Evolutionary conservation across 2,797 vertebrate genomes (phyloP).

Genomic region (Alosa sapidissima): DNA sequence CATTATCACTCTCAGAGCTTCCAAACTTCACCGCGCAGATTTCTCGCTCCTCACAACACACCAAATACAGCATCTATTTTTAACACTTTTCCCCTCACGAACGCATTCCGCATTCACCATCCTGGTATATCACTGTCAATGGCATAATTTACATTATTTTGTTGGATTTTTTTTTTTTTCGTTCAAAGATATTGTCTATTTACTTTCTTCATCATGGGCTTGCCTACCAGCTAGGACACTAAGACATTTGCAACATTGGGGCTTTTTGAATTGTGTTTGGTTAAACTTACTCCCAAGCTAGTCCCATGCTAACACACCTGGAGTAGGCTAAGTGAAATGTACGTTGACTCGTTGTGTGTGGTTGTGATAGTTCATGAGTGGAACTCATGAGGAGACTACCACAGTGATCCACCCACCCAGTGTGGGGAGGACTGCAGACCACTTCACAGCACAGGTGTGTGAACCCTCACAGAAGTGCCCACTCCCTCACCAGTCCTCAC

Average conservation of each 20-base stretch:
- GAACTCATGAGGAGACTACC: too few relatives aligned
- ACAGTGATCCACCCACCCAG: neutral
- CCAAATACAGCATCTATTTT: constrained; percentile 32
- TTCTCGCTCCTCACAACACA: constrained; percentile 65
- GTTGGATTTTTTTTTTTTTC: neutral
- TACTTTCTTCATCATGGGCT: neutral
- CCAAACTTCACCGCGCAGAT: constrained; percentile 65
- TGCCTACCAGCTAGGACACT: neutral
- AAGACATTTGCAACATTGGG: neutral
- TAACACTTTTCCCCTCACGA: neutral
- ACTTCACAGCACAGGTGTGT: neutral
- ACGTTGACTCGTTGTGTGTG: too few relatives aligned
- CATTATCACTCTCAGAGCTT: constrained; percentile 74
- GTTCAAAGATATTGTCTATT: neutral
- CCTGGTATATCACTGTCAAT: neutral
- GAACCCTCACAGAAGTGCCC: neutral
- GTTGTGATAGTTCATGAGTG: too few relatives aligned
- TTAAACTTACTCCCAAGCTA: neutral
- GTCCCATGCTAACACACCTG: too few relatives aligned
- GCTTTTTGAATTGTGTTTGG: neutral
- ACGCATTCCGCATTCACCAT: neutral
- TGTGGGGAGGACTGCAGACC: neutral
- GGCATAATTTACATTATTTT: neutral
- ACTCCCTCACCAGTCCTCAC: neutral
- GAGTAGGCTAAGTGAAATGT: too few relatives aligned